Conservation (phyloP, 2,113 vertebrate genomes). For the Elachura formosa region DNA sequence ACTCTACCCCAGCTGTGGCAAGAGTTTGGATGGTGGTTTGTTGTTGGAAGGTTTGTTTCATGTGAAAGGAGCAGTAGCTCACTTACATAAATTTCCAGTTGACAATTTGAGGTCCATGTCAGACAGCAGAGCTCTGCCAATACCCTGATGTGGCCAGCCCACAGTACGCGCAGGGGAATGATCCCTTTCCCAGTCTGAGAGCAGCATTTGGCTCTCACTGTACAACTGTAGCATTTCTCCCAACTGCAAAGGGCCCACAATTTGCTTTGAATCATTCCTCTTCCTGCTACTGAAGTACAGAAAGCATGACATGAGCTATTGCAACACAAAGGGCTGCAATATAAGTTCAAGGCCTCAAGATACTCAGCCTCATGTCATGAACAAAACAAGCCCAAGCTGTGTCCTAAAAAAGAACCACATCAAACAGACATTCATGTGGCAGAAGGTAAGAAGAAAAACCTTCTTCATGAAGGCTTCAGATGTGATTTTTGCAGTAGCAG, state of each 20-base stretch:
- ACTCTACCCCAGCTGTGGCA: neutral
- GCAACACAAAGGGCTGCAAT: neutral
- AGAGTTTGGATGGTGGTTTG: neutral
- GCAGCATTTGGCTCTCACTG: neutral
- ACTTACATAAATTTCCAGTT: neutral
- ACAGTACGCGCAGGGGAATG: accelerated
- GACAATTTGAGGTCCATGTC: neutral
- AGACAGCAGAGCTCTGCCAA: neutral
- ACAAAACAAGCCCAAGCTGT: neutral
- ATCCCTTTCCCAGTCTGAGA: neutral
- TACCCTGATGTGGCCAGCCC: neutral
- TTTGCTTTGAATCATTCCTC: neutral
- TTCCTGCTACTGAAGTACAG: neutral
- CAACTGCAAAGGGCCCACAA: neutral
- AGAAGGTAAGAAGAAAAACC: neutral
- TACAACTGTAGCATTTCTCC: neutral
- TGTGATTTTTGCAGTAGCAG: neutral
- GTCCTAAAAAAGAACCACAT: neutral
- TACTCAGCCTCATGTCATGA: neutral
- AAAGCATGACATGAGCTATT: accelerated
- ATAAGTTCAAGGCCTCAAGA: neutral
- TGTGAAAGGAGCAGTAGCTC: neutral
- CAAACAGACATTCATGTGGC: accelerated
- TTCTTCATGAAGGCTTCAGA: too few species aligned
- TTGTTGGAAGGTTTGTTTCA: accelerated